Evolutionary conservation across 2,113 vertebrate species (phyloP), one percentile per base, ranked within the genome.

Genomic region (Cavia aperea): DNA sequence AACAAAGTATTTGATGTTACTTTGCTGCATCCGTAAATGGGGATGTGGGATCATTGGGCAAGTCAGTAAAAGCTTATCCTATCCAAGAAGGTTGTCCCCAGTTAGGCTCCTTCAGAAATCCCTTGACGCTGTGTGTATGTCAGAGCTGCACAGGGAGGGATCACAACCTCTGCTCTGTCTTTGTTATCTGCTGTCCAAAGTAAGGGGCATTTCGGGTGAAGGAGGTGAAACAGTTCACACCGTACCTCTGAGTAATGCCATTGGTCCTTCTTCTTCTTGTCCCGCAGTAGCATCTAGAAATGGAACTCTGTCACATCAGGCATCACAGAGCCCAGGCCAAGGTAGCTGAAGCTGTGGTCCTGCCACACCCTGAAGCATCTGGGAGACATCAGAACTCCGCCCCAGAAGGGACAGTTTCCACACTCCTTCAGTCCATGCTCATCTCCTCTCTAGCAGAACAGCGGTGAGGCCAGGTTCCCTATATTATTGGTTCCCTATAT

Each of bases 251-350:
- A 93, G 29, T 24, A 36, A 83, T 84, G 62, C 46, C 21, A 0
- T 83, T 2, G 0, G 14, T 65, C n/a, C 62, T 31, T 89, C 75
- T 77, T 24, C 36, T 78, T 65, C 56, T 77, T 81, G 62, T 78
- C 78, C 70, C 43, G 43, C 51, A 63, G 43, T 4, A 33, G 51
- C 82, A 7, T 68, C 18, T 63, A 75, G 73, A 94, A 96, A 91
- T 10, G 86, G 68, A 82, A 85, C 66, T 51, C 60, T 2, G 21
- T 33, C 29, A 15, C 51, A 9, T 19, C 10, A 10, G 75, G 56
- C 24, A 7, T 43, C 21, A 21, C 0, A 8, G 24, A 49, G 49
- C 33, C 9, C 63, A 51, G 75, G 60, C n/a, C 43, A 70, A 4
- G 24, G 0, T 0, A 72, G 78, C 75, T 15, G 46, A 68, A 63